These are phyloP conservation scores for Euphydryas editha DNA, from an alignment of 2,888 invertebrate genomes.

Conservation along the genomic window DNA sequence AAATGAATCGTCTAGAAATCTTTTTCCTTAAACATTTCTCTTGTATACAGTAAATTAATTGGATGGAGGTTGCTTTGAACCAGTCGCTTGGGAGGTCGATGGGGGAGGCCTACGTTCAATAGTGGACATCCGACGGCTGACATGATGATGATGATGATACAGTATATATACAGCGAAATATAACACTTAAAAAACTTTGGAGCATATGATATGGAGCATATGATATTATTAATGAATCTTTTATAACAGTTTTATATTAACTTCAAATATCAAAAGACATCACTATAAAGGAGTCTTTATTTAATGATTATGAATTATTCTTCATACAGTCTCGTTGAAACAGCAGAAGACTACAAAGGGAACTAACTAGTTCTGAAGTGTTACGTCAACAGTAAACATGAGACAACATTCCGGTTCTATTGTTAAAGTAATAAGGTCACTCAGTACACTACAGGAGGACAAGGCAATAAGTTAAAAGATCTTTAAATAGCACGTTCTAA, in stretches of 20 bases:
- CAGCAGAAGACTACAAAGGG: neutral
- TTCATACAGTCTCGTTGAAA: neutral
- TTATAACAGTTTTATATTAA: neutral
- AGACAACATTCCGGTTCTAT: slow-evolving; percentile 14
- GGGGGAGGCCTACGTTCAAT: too few relatives aligned
- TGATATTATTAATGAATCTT: neutral
- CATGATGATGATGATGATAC: too few relatives aligned
- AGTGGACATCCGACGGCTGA: too few relatives aligned
- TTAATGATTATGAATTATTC: neutral
- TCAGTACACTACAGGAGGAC: neutral
- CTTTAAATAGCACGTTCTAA: slow-evolving; percentile 8
- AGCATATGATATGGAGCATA: too few relatives aligned
- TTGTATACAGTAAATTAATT: too few relatives aligned
- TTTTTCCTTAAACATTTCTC: too few relatives aligned
- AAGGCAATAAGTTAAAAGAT: slow-evolving; percentile 1
- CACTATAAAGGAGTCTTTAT: neutral
- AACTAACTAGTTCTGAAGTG: slow-evolving; percentile 18
- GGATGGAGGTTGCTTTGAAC: too few relatives aligned
- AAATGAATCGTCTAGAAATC: too few relatives aligned
- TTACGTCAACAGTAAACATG: slow-evolving; percentile 17
- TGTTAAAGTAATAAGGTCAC: slow-evolving; percentile 24
- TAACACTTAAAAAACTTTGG: too few relatives aligned
- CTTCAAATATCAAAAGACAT: neutral
- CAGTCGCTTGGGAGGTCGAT: too few relatives aligned
- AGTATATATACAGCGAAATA: too few relatives aligned